Evolutionary conservation across 2,888 invertebrate species (phyloP), one percentile per base, ranked within the genome.

Genomic region (Sclerodermus sp.): DNA sequence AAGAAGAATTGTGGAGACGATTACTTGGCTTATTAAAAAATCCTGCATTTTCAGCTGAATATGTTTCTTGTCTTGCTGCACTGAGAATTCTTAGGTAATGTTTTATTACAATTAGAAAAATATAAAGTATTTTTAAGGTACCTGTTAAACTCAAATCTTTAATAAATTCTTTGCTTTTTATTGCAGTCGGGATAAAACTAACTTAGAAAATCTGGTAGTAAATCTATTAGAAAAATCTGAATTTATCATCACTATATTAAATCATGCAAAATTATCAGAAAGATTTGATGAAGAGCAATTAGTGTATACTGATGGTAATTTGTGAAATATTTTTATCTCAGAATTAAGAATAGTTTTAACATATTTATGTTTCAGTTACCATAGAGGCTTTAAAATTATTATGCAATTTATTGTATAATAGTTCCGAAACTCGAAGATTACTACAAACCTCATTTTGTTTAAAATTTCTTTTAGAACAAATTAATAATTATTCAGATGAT

Each of bases 391-490:
- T 91, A 46, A 96, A 96, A 79, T 88, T 93, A 71, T 80, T 96
- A 9, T 94, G 91, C 74, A 97, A 97, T 78, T 81, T 96, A 60
- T 83, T 93, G 46, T 95, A 85, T 73, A 92, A 96, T 74, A 87
- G 87, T 71, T 64, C 72, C 1, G 81, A 82, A 45, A 85, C 86
- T 9, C 87, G 87, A 61, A 79, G 80, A 38, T 78, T 84, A 58
- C 51, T 71, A 46, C 45, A 54, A 17, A 56, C 62, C 31, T 71
- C 70, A 10, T 15, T 47, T 14, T 75, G 71, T 43, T 51, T 77
- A 39, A 18, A 55, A 51, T 87, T 88, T 29, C 83, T 95, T 38
- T 80, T 90, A 1, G 84, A 87, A 58, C 84, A 92, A 44, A 80
- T 93, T 45, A 83, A 86, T 65, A 84, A 83, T 9, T 89, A 87